phyloP scores from a whole-genome alignment of 1,140 invertebrate genomes.

The Hormaphis cornu region DNA sequence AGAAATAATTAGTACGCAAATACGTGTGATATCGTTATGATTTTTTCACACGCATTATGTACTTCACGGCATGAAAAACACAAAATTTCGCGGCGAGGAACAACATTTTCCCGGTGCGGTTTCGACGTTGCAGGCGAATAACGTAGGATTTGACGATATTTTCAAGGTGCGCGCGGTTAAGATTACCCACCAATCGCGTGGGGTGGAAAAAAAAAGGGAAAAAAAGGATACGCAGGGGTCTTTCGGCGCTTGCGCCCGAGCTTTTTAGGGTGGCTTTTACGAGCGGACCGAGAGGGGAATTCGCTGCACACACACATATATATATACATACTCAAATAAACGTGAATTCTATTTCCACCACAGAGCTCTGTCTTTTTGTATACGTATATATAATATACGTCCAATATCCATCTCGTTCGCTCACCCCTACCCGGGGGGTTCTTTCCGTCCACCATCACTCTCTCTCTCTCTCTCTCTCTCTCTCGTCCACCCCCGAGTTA shows the following conservation, averaged over 20 bases:
- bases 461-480: not conserved
- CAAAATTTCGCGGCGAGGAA: too few species aligned
- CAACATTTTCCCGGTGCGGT: too few species aligned
- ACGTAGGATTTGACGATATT: not conserved
- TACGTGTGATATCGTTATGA: too few species aligned
- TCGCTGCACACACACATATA: too few species aligned
- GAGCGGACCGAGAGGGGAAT: slow-evolving; percentile 16
- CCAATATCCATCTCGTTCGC: not conserved
- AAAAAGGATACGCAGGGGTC: too few species aligned
- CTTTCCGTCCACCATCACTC: not conserved
- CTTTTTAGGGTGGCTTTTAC: slow-evolving; percentile 30
- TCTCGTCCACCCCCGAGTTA: not conserved
- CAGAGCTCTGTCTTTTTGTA: not conserved
- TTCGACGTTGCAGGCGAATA: not conserved
- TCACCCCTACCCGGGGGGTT: not conserved
- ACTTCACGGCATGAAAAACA: too few species aligned
- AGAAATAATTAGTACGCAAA: too few species aligned
- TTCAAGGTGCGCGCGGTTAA: slow-evolving; percentile 5
- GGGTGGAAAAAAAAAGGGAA: slow-evolving; percentile 3
- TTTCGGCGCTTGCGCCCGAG: slow-evolving; percentile 13
- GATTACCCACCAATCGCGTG: not conserved
- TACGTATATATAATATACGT: too few species aligned
- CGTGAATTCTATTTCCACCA: slow-evolving; percentile 7
- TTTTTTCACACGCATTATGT: too few species aligned
- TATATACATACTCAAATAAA: not conserved